Evolutionary conservation across 2,888 invertebrate species (phyloP).

Genomic region (Tortrix viridana): DNA sequence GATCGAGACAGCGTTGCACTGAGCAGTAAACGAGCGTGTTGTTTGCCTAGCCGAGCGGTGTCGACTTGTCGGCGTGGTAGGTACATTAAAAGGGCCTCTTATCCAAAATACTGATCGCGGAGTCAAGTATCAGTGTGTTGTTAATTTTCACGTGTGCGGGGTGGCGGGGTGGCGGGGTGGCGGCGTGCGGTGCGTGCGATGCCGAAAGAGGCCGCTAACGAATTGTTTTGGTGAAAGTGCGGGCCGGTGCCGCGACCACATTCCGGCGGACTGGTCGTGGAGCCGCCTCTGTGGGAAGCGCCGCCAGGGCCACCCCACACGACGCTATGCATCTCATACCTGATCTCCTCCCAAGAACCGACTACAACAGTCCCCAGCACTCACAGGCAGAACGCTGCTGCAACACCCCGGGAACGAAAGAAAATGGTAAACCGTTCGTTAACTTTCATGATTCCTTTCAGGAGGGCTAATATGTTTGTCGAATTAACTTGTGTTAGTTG

Average conservation of each 20-base stretch:
- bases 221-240: constrained; percentile 85
- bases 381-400: constrained; percentile 10
- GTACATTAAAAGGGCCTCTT: constrained; percentile 63
- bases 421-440: background rate
- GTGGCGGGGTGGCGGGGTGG: constrained; percentile 59
- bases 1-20: constrained; percentile 4
- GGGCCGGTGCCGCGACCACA: constrained; percentile 82
- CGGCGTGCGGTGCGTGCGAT: constrained; percentile 75
- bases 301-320: constrained; percentile 78
- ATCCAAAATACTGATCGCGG: constrained; percentile 68
- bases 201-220: constrained; percentile 83
- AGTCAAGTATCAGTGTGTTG: constrained; percentile 73
- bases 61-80: constrained; percentile 52
- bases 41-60: constrained; percentile 15
- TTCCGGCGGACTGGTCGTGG: constrained; percentile 83
- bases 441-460: constrained; percentile 19
- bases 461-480: background rate
- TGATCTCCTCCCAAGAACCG: constrained; percentile 53
- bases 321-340: constrained; percentile 64
- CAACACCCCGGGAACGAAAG: background rate
- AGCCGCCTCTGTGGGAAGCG: constrained; percentile 84
- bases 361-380: constrained; percentile 43
- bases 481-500: background rate
- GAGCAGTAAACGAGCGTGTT: constrained; percentile 11
- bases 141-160: constrained; percentile 79